Conservation (phyloP, 2,113 vertebrate species). For the Salvator merianae region DNA sequence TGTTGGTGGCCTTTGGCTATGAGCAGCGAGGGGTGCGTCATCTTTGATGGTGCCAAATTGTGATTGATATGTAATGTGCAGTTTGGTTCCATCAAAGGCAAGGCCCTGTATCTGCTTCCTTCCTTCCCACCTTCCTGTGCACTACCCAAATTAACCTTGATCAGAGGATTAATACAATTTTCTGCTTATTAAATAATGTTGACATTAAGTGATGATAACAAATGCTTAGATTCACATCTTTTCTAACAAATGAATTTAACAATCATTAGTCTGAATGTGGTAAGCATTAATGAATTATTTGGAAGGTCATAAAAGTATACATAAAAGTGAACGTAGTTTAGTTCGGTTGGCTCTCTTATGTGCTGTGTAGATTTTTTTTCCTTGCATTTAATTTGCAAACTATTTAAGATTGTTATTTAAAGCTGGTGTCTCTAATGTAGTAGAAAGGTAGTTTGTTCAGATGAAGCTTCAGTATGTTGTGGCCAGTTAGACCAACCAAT, state of each 20-base stretch:
- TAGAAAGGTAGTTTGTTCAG: background rate
- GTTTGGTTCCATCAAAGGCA: too few species aligned
- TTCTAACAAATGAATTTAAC: background rate
- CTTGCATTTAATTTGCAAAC: background rate
- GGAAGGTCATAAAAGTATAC: background rate
- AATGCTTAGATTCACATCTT: background rate
- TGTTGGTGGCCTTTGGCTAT: too few species aligned
- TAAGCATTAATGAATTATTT: background rate
- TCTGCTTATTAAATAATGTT: background rate
- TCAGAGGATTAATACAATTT: background rate
- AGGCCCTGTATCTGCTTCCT: too few species aligned
- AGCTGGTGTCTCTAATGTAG: background rate
- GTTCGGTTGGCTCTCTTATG: background rate
- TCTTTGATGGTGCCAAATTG: too few species aligned
- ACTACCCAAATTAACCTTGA: background rate
- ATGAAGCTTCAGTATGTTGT: background rate
- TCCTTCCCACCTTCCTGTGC: too few species aligned
- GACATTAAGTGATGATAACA: background rate
- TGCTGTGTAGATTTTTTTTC: background rate
- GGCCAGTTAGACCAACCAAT: background rate
- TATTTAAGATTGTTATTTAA: background rate
- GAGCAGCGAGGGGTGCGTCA: too few species aligned
- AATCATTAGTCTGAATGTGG: background rate
- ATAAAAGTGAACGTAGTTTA: background rate
- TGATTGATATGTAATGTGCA: too few species aligned